Evolutionary conservation across 2,888 invertebrate genomes (phyloP).

Genomic region (Chaitophorus viminalis): DNA sequence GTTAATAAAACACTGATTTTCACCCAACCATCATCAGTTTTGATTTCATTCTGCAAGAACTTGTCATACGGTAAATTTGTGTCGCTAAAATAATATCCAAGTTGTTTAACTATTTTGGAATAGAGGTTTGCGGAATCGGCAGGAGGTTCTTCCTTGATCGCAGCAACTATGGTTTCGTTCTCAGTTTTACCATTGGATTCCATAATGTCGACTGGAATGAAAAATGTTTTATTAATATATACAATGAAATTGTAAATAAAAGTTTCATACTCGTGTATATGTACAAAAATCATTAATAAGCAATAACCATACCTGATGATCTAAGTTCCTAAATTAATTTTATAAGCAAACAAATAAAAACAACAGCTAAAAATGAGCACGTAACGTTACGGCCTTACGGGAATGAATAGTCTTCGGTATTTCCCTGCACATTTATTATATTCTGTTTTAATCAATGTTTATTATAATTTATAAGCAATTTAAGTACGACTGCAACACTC

Average conservation of each 20-base stretch:
- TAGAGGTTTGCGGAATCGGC: neutral
- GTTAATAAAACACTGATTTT: constrained; percentile 83
- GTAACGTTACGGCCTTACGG: neutral
- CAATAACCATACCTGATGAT: neutral
- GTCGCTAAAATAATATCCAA: constrained; percentile 84
- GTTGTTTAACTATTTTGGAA: constrained; percentile 68
- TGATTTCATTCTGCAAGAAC: constrained; percentile 88
- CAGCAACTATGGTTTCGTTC: neutral
- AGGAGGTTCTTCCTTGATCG: neutral
- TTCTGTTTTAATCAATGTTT: neutral
- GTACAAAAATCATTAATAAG: neutral
- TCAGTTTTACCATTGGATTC: constrained; percentile 4
- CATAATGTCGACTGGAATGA: neutral
- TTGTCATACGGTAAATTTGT: constrained; percentile 91
- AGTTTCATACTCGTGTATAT: neutral
- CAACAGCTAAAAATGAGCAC: neutral
- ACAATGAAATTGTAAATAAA: neutral
- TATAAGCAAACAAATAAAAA: neutral
- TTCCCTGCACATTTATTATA: neutral
- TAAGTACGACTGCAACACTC: neutral
- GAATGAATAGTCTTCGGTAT: neutral
- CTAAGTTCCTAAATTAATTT: neutral
- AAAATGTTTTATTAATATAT: neutral
- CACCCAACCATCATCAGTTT: constrained; percentile 91
- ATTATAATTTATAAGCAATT: too few relatives aligned